Percentiles rank a stretch among this genome's conserved stretches.
These are phyloP conservation scores for Pelochelys cantorii DNA, from an alignment of 2,797 vertebrate genomes.

Conservation along the genomic window DNA sequence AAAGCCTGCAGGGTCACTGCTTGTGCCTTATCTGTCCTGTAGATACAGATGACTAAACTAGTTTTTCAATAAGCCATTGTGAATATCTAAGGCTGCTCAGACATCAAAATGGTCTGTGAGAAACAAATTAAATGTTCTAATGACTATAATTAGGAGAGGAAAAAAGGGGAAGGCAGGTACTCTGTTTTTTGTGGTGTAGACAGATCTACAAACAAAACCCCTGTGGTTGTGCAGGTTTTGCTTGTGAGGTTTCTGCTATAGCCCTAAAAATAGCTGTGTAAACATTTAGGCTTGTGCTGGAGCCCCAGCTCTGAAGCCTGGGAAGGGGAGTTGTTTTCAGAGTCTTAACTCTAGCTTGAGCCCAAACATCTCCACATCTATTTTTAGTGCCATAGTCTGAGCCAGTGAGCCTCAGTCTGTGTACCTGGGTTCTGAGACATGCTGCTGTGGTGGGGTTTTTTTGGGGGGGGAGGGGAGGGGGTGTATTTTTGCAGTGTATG, in stretches of 20 bases:
- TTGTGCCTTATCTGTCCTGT: background rate
- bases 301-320: background rate
- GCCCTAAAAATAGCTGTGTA: background rate
- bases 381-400: background rate
- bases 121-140: background rate
- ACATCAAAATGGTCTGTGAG: background rate
- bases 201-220: background rate
- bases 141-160: background rate
- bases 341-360: background rate
- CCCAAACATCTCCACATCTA: background rate
- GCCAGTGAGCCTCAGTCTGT: background rate
- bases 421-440: background rate
- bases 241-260: background rate
- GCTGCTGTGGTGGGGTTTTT: background rate
- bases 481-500: background rate
- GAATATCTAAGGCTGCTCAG: background rate
- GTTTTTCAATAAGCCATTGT: background rate
- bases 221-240: background rate
- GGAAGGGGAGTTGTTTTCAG: background rate
- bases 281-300: background rate
- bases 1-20: background rate
- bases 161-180: background rate
- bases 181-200: no score
- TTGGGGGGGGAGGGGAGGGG: no score
- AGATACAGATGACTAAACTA: background rate